Evolutionary conservation across 1,140 invertebrate species (phyloP).

Genomic region (Rhopalosiphum maidis): DNA sequence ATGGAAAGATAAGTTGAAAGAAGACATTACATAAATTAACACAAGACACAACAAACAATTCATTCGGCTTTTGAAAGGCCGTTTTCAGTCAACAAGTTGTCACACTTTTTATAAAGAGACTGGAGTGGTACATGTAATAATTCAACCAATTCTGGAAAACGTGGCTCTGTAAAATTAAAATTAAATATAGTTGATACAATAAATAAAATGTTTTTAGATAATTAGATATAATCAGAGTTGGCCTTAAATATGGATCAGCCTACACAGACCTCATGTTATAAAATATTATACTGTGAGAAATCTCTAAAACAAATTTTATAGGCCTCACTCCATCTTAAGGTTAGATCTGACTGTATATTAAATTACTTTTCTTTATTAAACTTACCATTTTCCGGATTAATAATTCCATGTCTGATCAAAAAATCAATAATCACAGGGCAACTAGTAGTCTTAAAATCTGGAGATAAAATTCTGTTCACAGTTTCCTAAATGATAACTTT

Average conservation of each 20-base stretch:
- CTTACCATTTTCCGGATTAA: conserved; percentile 87
- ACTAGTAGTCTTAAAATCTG: conserved; percentile 91
- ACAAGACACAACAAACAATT: conserved; percentile 45
- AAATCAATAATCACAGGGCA: conserved; percentile 90
- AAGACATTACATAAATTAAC: conserved; percentile 21
- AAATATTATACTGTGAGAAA: no score
- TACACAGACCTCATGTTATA: no score
- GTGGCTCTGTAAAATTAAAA: conserved; percentile 71
- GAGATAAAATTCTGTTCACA: conserved; percentile 77
- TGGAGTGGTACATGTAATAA: conserved; percentile 86
- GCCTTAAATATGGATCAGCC: no score
- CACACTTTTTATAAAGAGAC: conserved; percentile 67
- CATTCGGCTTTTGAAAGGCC: conserved; percentile 33
- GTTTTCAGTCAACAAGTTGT: conserved; percentile 40
- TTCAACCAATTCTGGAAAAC: conserved; percentile 83
- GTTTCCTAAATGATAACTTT: conserved; percentile 63
- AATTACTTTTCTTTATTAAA: not conserved
- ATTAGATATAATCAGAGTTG: not conserved
- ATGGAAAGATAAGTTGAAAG: conserved; percentile 31
- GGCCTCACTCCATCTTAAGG: no score
- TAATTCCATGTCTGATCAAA: conserved; percentile 85
- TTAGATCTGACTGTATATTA: no score
- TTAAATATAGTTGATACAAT: not conserved
- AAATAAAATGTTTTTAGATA: not conserved
- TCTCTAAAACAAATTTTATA: no score